Percentiles rank a stretch among this genome's conserved stretches.
Evolutionary conservation across 92 coral and sea anemone genomes (phyloP).

Genomic region (Chrysogorgia sp.): DNA sequence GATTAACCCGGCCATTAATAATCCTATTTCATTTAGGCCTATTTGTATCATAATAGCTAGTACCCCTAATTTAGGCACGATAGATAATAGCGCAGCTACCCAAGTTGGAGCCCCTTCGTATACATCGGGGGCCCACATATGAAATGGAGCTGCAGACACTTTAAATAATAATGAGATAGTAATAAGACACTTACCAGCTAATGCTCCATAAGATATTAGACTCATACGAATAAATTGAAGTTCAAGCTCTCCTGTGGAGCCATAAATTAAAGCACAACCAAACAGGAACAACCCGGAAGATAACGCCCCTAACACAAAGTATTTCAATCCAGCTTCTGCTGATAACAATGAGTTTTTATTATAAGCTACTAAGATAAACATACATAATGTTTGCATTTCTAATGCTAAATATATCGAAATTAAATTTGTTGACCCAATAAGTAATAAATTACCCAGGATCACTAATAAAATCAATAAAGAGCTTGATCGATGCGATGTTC

Average conservation of each 20-base stretch:
- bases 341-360: too few species aligned
- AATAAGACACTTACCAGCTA: too few species aligned
- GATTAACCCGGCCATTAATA: conserved; percentile 71
- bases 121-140: conserved; percentile 90
- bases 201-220: too few species aligned
- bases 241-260: conserved; percentile 65
- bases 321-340: too few species aligned
- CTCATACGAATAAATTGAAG: conserved; percentile 72
- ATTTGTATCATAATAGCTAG: conserved; percentile 77
- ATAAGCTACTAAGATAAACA: too few species aligned
- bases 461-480: conserved; percentile 48
- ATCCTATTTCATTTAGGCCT: conserved; percentile 72
- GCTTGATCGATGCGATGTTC: too few species aligned
- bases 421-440: conserved; percentile 52
- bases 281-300: too few species aligned
- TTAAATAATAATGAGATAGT: too few species aligned
- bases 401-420: conserved; percentile 67
- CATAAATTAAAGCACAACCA: too few species aligned
- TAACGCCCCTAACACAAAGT: too few species aligned
- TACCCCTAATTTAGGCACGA: too few species aligned
- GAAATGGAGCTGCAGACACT: too few species aligned
- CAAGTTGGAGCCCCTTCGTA: conserved; percentile 89
- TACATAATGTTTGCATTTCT: conserved; percentile 78
- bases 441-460: conserved; percentile 47
- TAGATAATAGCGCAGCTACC: conserved; percentile 73